Base-by-base conservation (phyloP, 2,888 invertebrate genomes). In the Perdita meconis region DNA sequence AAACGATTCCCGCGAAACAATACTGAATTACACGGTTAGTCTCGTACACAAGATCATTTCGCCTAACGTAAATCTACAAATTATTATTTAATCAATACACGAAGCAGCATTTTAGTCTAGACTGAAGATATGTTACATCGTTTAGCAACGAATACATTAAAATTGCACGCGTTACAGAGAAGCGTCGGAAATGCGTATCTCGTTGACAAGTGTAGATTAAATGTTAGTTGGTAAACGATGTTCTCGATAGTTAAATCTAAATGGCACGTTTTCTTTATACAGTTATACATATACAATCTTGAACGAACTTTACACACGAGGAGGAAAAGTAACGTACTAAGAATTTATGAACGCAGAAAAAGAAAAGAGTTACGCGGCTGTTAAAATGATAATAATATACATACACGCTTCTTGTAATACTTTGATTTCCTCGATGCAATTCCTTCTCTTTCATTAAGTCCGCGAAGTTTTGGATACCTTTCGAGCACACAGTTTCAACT, bases 261-360 rank as follows among this genome's bases (percentile, higher is more conserved):
- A 90, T 90, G 90, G 90, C 90, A 90, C 90, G 85, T 82, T 47
- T 10, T 47, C 47, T 84, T 78, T 86, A 88, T 83, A 85, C 80
- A 82, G 86, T 83, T 82, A 19, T 47, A 47, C 47, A 47, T 74
- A 76, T 81, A 83, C 81, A 83, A 85, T 82, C 50, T 72, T 47
- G 83, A 86, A 72, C 12, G 50, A 82, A 84, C 83, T 87, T 82
- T 73, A 78, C 67, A 78, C 67, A 68, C 61, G 78, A 74, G 66
- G 47, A 60, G 47, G 50, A 76, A n/a, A 63, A 78, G 64, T 80
- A 81, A 78, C 50, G 65, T 47, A 47, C 10, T 19, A 19, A 76
- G 26, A 63, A 70, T 53, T 59, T 47, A 60, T 68, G 55, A 77
- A 71, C 64, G 78, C 70, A 67, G 74, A 74, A 63, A 84, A 69